Evolutionary conservation across 2,113 vertebrate species (phyloP).

Genomic region (Cheirogaleus medius): DNA sequence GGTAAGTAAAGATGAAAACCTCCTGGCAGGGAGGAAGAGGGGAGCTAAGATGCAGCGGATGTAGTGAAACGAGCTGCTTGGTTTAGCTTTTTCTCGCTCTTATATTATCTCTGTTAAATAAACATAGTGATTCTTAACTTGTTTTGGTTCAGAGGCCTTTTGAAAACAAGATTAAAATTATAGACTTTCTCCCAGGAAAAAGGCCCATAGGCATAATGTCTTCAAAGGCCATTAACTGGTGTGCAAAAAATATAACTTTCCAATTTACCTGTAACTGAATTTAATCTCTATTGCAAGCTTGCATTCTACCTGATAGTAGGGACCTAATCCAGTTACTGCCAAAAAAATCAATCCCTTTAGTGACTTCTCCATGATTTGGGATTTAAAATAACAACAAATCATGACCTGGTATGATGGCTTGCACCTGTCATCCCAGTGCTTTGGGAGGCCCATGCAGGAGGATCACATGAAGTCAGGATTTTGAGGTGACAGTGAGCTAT

Average conservation of each 20-base stretch:
- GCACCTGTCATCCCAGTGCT: no score
- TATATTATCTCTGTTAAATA: neutral
- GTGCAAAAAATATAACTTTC: neutral
- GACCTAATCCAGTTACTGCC: neutral
- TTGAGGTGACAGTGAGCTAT: no score
- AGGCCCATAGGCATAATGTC: neutral
- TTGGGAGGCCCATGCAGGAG: no score
- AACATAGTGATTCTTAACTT: neutral
- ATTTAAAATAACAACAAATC: neutral
- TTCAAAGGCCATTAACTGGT: neutral
- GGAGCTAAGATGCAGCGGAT: neutral
- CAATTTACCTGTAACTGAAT: neutral
- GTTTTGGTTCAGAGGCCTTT: neutral
- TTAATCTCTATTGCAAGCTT: neutral
- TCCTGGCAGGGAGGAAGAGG: neutral
- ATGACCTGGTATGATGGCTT: no score
- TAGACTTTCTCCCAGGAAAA: neutral
- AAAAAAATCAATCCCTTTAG: neutral
- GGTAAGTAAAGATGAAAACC: neutral
- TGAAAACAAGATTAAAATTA: constrained; percentile 5
- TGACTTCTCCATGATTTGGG: neutral
- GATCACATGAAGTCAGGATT: no score
- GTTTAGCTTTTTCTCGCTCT: neutral
- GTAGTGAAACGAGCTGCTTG: neutral
- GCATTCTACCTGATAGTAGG: neutral